Evolutionary conservation across 2,797 vertebrate species (phyloP).

Genomic region (Cirrhinus molitorella): DNA sequence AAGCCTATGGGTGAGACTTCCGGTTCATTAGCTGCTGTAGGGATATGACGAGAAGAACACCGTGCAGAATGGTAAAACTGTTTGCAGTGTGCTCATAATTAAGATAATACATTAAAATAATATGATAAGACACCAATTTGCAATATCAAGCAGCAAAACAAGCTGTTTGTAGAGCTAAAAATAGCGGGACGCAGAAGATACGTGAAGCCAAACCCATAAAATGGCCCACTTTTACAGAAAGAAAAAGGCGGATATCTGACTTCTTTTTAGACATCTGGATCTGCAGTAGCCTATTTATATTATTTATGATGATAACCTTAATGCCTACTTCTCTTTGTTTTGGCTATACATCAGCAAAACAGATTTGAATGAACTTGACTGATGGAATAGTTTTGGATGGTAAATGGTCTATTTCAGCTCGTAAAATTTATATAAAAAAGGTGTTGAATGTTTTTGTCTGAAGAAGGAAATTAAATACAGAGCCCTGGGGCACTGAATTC

Average conservation of each 20-base stretch:
- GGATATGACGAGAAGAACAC: too few species aligned
- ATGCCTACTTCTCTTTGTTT: neutral
- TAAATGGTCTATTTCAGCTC: neutral
- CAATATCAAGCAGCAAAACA: too few species aligned
- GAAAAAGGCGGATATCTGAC: neutral
- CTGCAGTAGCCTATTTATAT: neutral
- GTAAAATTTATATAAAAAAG: neutral
- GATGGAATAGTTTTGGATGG: neutral
- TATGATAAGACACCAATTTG: too few species aligned
- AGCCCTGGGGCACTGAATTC: neutral
- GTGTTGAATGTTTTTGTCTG: neutral
- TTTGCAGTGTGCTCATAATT: too few species aligned
- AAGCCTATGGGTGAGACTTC: too few species aligned
- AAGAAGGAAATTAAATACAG: neutral
- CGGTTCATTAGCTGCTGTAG: too few species aligned
- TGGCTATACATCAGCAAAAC: neutral
- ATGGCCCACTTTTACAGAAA: too few species aligned
- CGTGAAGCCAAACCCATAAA: too few species aligned
- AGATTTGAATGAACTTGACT: neutral
- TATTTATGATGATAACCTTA: neutral
- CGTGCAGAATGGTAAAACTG: too few species aligned
- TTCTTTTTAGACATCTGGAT: conserved; percentile 5
- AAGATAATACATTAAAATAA: too few species aligned
- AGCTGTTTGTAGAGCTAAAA: too few species aligned
- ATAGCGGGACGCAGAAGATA: too few species aligned